Evolutionary conservation across 2,888 invertebrate genomes (phyloP).

Genomic region (Hydroisotoma schaefferi): DNA sequence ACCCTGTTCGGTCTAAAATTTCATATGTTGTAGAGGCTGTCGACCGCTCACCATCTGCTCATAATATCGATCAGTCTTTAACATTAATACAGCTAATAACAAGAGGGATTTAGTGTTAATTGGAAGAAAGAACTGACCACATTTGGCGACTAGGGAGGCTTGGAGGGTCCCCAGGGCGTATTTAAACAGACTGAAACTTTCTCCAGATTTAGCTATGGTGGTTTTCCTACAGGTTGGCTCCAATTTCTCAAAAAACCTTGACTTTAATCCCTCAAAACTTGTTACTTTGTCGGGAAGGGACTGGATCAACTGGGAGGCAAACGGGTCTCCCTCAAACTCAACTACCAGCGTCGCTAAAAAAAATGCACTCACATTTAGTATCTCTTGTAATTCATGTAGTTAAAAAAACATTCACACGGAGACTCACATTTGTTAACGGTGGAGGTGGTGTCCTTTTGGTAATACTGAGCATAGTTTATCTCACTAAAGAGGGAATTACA

Average conservation of each 20-base stretch:
- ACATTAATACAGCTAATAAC: background rate
- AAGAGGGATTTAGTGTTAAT: background rate
- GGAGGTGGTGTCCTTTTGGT: constrained; percentile 16
- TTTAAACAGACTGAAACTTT: constrained; percentile 39
- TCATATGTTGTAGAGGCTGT: constrained; percentile 21
- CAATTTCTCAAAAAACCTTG: constrained; percentile 37
- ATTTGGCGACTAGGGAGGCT: constrained; percentile 7
- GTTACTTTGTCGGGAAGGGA: constrained; percentile 36
- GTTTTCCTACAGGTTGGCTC: constrained; percentile 38
- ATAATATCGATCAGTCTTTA: too few species aligned
- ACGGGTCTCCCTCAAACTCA: constrained; percentile 35
- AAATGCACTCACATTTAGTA: background rate
- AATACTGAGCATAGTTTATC: constrained; percentile 29
- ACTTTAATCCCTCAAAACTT: constrained; percentile 33
- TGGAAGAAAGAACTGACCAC: constrained; percentile 22
- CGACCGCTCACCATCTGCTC: constrained; percentile 29
- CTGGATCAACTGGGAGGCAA: constrained; percentile 33
- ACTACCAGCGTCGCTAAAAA: constrained; percentile 20
- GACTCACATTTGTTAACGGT: constrained; percentile 25
- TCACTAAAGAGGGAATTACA: constrained; percentile 33
- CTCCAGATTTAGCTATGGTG: constrained; percentile 36
- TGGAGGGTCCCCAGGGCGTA: constrained; percentile 33
- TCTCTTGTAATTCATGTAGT: too few species aligned
- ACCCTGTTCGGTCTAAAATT: constrained; percentile 34
- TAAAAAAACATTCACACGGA: background rate